Evolutionary conservation across 2,888 invertebrate genomes (phyloP).

Genomic region (Lasiommata megera): DNA sequence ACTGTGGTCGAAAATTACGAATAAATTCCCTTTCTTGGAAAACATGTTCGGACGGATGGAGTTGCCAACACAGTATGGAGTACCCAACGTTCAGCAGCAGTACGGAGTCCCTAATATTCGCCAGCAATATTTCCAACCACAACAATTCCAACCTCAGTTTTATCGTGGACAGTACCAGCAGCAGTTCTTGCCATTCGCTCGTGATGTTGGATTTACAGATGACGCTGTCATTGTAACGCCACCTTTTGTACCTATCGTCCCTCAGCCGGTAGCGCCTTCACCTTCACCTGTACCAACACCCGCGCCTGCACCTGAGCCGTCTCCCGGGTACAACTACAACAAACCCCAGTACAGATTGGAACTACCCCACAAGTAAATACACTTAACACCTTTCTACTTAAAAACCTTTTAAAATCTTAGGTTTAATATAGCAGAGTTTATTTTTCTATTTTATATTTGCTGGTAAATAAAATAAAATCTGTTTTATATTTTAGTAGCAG

Average conservation of each 20-base stretch:
- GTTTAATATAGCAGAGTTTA: neutral
- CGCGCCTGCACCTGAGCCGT: slow-evolving; percentile 39
- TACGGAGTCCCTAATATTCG: slow-evolving; percentile 47
- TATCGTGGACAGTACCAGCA: slow-evolving; percentile 24
- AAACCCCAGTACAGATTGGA: slow-evolving; percentile 69
- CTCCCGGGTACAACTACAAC: slow-evolving; percentile 61
- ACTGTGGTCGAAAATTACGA: slow-evolving; percentile 65
- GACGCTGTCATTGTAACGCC: slow-evolving; percentile 74
- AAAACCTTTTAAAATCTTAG: neutral
- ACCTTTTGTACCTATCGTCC: slow-evolving; percentile 58
- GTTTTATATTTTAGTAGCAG: neutral
- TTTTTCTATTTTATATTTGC: slow-evolving; percentile 2
- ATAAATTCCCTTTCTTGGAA: slow-evolving; percentile 69
- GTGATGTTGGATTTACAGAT: slow-evolving; percentile 69
- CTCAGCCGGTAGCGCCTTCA: slow-evolving; percentile 37
- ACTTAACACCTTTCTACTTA: neutral
- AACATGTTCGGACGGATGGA: slow-evolving; percentile 72
- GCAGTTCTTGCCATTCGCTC: slow-evolving; percentile 42
- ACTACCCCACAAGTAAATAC: slow-evolving; percentile 61
- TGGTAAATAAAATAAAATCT: neutral
- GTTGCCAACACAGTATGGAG: slow-evolving; percentile 53
- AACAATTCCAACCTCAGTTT: slow-evolving; percentile 34
- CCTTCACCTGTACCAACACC: slow-evolving; percentile 40
- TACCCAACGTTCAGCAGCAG: slow-evolving; percentile 43
- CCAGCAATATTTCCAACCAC: slow-evolving; percentile 32